Evolutionary conservation across 2,888 invertebrate species (phyloP), one percentile per base, ranked within the genome.

Genomic region (Limnephilus marmoratus): DNA sequence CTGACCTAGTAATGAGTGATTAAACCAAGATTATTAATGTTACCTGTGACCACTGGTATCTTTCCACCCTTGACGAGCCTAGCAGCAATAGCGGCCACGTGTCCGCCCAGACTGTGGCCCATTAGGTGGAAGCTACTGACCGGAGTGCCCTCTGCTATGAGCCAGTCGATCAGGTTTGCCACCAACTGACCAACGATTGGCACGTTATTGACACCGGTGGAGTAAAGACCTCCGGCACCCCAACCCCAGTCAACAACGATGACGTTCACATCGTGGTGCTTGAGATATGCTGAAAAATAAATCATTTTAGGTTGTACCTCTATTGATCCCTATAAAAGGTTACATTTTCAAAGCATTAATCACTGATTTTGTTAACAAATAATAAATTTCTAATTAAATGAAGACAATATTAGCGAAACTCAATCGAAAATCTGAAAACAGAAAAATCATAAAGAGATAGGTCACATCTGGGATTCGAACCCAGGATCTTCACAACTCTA

Each of bases 21-120:
- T 1, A n/a, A 68, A 24, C 24, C 24, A 68, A n/a, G 24, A 24
- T 68, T 68, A 7, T 83, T 34, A 3, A 34, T 89, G 94, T 94
- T 94, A 96, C 96, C 96, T 93, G 96, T 95, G 85, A 96, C 96
- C 3, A 96, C 95, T 93, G 96, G 95, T 37, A 96, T 95, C 41
- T 95, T 96, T 85, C 97, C 97, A 94, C 95, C 94, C 92, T 95
- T 95, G 0, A 96, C 95, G 94, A 95, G 95, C 93, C 97, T 97
- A 3, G 96, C 97, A 85, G 97, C 95, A 92, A 96, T 96, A 3
- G 97, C 96, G 85, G 96, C 95, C 9, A 96, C 96, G 94, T 97
- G 96, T n/a, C 96, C 96, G 9, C 97, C 97, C 90, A 97, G 95
- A 94, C 97, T 97, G 94, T 97, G 96, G 0, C 96, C 97, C 81